Evolutionary conservation across 2,888 invertebrate species (phyloP), one percentile per base, ranked within the genome.

Genomic region (Watsonalla binaria): DNA sequence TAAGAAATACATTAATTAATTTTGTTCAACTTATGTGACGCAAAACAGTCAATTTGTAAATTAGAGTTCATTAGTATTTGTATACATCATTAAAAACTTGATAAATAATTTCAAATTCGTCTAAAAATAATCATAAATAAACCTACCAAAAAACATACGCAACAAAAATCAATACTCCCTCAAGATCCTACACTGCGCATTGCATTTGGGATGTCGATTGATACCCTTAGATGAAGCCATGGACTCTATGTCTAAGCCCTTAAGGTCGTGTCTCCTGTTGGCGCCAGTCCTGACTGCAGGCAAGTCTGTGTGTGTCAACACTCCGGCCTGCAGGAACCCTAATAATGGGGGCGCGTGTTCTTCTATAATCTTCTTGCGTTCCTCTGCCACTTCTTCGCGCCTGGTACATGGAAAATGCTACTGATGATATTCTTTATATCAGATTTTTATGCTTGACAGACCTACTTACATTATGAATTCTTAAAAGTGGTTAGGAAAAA

Each of bases 271-370:
- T 0, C 53, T 6, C 0, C 0, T 5, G 2, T 47, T 13, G 0
- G 73, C 73, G 0, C 78, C 82, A 0, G 51, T 56, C 0, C 64
- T 13, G 0, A 75, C 64, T 0, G 62, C 59, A 0, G 84, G 80
- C 45, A 92, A 55, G 76, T 93, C 93, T 0, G 72, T 78, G 0
- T 66, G 64, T 50, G 68, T 70, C 7, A 94, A 54, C 2, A 92
- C 82, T 0, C 92, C 93, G 9, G 89, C 82, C 11, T 93, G 93
- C 7, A 94, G 65, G 76, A 87, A 93, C 5, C 93, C 94, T 5
- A 93, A 72, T 0, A 94, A 70, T 11, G 89, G 81, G 0, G 92
- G 84, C 0, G 83, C 93, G 72, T 94, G 94, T 53, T 92, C 90
- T 24, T 82, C 72, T n/a, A 94, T 68, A 64, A 94, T 85, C 55